Base-by-base conservation (phyloP, 23 tunicate species). In the Corella eumyota region DNA sequence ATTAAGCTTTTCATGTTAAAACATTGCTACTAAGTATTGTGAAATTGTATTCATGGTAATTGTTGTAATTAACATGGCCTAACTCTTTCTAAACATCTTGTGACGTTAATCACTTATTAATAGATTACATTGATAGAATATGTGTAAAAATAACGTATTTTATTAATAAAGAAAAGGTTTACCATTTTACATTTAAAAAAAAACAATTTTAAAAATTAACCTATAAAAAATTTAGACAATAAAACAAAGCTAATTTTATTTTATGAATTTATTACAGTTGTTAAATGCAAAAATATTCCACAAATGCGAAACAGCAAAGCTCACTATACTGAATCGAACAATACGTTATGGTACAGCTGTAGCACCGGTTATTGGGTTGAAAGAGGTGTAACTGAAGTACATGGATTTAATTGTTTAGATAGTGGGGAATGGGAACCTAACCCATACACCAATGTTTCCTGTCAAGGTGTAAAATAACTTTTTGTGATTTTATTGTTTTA, bases 331-430 rank as follows among this genome's bases (percentile, higher is more conserved):
- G 62, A 66, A 36, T 31, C 67, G 2, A 49, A 25, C 5, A 52
- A 65, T n/a, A 19, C 50, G 0, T 33, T 67, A 1, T 17, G 9
- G 4, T 84, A 84, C 56, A 20, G 35, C 11, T 84, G 94, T 37
- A 25, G 30, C n/a, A 27, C 25, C 0, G 94, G 94, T 33, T 84
- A 30, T 58, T 84, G 94, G 94, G 70, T 84, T 1, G 31, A 21
- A 34, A 57, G 71, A 25, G 94, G 83, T 1, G 34, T 62, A n/a
- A 24, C 61, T 44, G 69, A 69, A 47, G 68, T 72, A 0, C 2
- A 67, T 29, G 68, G 66, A 6, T 75, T 69, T 15, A 38, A 27
- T 0, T 84, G 94, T 48, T 40, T 56, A 30, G 62, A 36, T 1
- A 5, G 50, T 30, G 81, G 70, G 28, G 6, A 30, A 7, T 83